Percentiles rank a stretch among this genome's conserved stretches.
These are phyloP conservation scores for Paramormyrops hopkinsi DNA, from an alignment of 2,797 vertebrate genomes.

Conservation along the genomic window DNA sequence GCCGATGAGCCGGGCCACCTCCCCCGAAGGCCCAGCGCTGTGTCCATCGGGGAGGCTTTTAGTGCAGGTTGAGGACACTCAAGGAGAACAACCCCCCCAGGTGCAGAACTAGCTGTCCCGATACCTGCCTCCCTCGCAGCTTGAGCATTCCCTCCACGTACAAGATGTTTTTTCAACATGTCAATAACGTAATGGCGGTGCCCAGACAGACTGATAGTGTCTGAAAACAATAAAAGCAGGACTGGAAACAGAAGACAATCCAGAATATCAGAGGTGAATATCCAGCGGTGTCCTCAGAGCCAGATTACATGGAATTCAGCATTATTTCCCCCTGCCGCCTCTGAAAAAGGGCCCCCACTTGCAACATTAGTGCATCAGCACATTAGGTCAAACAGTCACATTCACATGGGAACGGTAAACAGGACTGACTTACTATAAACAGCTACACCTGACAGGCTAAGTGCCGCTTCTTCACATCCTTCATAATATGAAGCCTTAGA, in stretches of 20 bases:
- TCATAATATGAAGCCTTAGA: background rate
- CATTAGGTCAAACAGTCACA: background rate
- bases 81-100: background rate
- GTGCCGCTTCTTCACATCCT: background rate
- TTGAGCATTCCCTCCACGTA: background rate
- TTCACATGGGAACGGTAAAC: background rate
- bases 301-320: background rate
- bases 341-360: background rate
- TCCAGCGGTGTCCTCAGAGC: background rate
- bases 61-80: background rate
- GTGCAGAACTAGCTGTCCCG: background rate
- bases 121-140: background rate
- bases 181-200: background rate
- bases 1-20: background rate
- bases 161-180: background rate
- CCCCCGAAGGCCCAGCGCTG: background rate
- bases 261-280: background rate
- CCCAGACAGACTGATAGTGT: background rate
- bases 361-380: background rate
- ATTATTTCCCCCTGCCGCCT: background rate
- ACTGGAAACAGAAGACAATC: background rate
- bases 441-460: background rate
- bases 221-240: background rate
- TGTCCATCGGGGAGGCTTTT: slow-evolving; percentile 3
- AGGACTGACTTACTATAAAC: background rate